These are phyloP conservation scores for Nipponacmea schrenckii DNA, from an alignment of 2,888 invertebrate genomes.

Conservation along the genomic window DNA sequence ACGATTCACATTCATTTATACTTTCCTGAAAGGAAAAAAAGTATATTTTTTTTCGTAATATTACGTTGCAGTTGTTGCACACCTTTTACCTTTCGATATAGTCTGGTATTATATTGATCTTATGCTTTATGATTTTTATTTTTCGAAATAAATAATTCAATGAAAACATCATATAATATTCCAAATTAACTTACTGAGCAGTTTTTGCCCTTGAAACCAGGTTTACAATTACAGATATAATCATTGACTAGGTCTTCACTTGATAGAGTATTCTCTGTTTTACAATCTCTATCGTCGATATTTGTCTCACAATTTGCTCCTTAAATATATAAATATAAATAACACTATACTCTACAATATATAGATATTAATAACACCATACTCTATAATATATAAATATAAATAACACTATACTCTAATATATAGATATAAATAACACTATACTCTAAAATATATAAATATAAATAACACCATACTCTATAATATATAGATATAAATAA, in stretches of 20 bases:
- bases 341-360: no score
- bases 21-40: background rate
- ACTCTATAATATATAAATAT: no score
- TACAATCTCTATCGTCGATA: background rate
- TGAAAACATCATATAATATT: no score
- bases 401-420: no score
- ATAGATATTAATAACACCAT: no score
- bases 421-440: no score
- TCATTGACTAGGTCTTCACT: background rate
- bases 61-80: background rate
- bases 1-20: slow-evolving; percentile 10
- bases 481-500: no score
- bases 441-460: no score
- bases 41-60: background rate
- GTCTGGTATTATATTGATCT: background rate
- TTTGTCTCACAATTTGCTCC: background rate
- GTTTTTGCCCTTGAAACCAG: background rate
- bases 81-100: background rate
- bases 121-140: no score
- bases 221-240: background rate
- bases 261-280: background rate
- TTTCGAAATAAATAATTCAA: no score
- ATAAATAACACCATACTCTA: no score
- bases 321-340: background rate
- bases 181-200: background rate